Evolutionary conservation across 2,888 invertebrate species (phyloP), one percentile per base, ranked within the genome.

Genomic region (Netelia melanura): DNA sequence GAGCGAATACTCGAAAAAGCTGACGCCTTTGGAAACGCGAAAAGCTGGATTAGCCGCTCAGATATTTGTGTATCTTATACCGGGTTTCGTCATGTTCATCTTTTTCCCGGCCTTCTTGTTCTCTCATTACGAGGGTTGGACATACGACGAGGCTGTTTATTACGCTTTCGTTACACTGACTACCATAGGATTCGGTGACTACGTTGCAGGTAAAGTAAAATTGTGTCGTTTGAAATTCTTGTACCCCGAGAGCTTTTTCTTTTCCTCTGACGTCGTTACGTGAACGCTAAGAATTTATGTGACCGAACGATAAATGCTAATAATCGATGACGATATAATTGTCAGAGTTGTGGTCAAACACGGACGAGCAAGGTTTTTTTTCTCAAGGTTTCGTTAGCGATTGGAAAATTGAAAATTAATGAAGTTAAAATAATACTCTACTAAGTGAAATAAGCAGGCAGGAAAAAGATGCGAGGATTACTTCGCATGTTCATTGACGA

Each of bases 161-260:
- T 98, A 97, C 91, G 97, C 98, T 23, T 98, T 97, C 92, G 97
- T 98, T 14, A 97, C 98, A 0, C 95, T 97, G 11, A 97, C 98
- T 2, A 98, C 98, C 3, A 98, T 98, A 87, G 98, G 98, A 56
- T 98, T 98, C 93, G 98, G 98, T n/a, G 98, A 98, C 93, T 96
- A 96, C 91, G 98, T 98, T 44, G 98, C 98, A 93, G 97, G 97
- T 97, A 94, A 78, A 64, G 30, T n/a, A 25, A 14, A 38, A 38
- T 38, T 68, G 14, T 56, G 25, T 61, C 25, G 8, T 10, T 62
- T 56, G 1, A 23, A 30, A 14, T 25, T 76, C 64, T 62, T 48
- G 21, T 64, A 64, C 17, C n/a, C 25, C 25, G 5, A 56, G 23
- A 54, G 14, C 21, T 67, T 56, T 52, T 65, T 11, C 23, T 44